Evolutionary conservation across 2,797 vertebrate species (phyloP), one percentile per base, ranked within the genome.

Genomic region (Myotis myotis): DNA sequence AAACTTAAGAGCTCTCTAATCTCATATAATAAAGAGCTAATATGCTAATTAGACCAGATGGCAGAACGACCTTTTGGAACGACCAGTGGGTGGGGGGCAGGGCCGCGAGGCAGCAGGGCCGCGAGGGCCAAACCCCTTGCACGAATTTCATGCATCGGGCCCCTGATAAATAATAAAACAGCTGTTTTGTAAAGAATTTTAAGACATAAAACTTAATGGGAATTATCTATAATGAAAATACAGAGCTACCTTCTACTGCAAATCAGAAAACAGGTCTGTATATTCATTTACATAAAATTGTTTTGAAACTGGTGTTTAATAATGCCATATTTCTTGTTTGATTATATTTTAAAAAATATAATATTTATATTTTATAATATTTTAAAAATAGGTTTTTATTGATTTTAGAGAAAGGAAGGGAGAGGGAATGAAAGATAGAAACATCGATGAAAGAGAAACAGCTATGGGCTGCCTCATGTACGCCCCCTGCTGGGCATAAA

Each of bases 261-360:
- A 86, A 57, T 23, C 20, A 79, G 36, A 6, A 53, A 53, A 85
- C 4, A 86, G 10, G 71, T 57, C 53, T 68, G 1, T 8, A 47
- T 22, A 51, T 5, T 87, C 38, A 47, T 81, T 90, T 85, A 11
- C 53, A 62, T 80, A 81, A 83, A 38, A n/a, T 64, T 89, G 16
- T 49, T 72, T 53, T 41, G 5, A 82, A 64, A 12, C 7, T 57
- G 10, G 6, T 64, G 13, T 62, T 91, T 60, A 53, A 53, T 51
- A 62, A 62, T 51, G 1, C 1, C 17, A 23, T 74, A 57, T 88
- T 64, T n/a, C 57, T 53, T 84, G 1, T 84, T 57, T 78, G 83
- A 88, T 33, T 70, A 66, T 41, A 68, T 76, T 89, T 82, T 86
- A 36, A 79, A 91, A 71, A 70, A 70, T 47, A 49, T 28, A 62